Evolutionary conservation across 1,140 invertebrate species (phyloP).

Genomic region (Pomacea maculata): DNA sequence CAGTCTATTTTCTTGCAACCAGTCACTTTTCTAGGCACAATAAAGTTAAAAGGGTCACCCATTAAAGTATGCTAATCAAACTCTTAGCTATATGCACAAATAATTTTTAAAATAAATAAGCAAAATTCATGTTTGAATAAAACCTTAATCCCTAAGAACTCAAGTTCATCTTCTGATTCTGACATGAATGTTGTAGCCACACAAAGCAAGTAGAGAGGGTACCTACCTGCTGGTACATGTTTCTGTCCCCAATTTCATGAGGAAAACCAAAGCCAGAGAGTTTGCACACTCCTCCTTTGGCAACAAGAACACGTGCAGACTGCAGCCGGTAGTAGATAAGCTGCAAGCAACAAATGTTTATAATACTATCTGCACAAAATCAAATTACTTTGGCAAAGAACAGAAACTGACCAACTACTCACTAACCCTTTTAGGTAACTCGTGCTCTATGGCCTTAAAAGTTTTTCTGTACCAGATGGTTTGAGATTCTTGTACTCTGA

Average conservation of each 20-base stretch:
- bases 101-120: too few relatives aligned
- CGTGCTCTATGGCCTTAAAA: too few relatives aligned
- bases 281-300: slow-evolving; percentile 52
- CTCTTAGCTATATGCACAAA: too few relatives aligned
- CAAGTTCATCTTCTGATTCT: too few relatives aligned
- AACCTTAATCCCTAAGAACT: too few relatives aligned
- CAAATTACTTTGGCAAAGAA: not conserved
- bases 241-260: slow-evolving; percentile 49
- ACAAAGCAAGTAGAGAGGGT: too few relatives aligned
- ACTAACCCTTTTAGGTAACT: not conserved
- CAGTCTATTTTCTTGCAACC: not conserved
- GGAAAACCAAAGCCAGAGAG: slow-evolving; percentile 53
- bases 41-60: not conserved
- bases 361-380: not conserved
- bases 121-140: too few relatives aligned
- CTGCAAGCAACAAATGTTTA: slow-evolving; percentile 29
- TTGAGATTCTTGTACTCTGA: too few relatives aligned
- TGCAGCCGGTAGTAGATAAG: slow-evolving; percentile 50
- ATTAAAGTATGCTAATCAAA: too few relatives aligned
- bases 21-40: not conserved
- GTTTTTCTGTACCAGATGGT: too few relatives aligned
- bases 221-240: slow-evolving; percentile 46
- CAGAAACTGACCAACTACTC: not conserved
- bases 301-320: slow-evolving; percentile 43
- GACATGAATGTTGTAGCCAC: too few relatives aligned